Base-by-base conservation (phyloP, 2,888 invertebrate species). In the Sphaerophoria rueppellii region DNA sequence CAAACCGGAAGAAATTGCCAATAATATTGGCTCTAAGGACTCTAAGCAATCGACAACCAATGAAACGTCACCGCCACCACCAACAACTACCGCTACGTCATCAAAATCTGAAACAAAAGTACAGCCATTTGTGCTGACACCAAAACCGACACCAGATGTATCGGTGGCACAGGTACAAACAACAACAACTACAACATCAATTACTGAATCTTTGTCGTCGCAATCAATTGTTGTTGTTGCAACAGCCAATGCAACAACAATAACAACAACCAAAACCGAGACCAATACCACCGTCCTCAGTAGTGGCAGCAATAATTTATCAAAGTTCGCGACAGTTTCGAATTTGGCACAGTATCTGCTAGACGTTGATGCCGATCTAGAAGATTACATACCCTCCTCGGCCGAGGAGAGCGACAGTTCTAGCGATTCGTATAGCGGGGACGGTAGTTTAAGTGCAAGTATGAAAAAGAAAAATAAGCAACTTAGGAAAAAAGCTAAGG, bases 321-420 rank as follows among this genome's bases (percentile, higher is more conserved):
- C 92, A 90, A 92, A 92, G 90, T 92, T 91, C 89, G 90, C 91
- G 88, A 91, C 92, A 90, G 89, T 92, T 89, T 90, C 90, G 88
- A 90, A 92, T 91, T 91, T 92, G 89, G 92, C 91, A 90, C 91
- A 90, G 89, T 92, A 89, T 90, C 90, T 91, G 89, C 89, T 89
- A 89, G 91, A 91, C 91, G 91, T 91, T 87, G 90, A 91, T 88
- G 91, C 92, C 88, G 92, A 91, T 86, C 88, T 91, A 90, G 91
- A 90, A 87, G 91, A 91, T 87, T 91, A 90, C 89, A 90, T 91
- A 88, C 91, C 91, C 87, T 91, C 91, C 86, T 89, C 91, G 81
- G 90, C 89, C 85, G 90, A 89, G 82, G 88, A 89, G 75, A 90
- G 88, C 88, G 88, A 89, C 80, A 91, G 91, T 90, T 88, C 89